These are phyloP conservation scores for Eumeta japonica DNA, from an alignment of 1,140 invertebrate species.

Conservation along the genomic window DNA sequence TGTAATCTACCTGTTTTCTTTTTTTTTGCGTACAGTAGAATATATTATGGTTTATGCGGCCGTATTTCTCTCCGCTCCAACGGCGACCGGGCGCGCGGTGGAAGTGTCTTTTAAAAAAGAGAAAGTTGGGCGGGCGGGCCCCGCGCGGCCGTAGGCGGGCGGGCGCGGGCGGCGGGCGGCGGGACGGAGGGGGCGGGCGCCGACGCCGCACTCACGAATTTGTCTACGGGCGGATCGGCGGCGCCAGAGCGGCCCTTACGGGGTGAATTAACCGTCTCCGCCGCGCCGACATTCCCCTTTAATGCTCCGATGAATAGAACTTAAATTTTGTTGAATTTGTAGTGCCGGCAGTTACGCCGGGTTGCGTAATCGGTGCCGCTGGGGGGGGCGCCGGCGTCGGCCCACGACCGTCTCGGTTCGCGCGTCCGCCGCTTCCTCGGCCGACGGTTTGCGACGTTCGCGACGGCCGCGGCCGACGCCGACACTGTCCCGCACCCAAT, in stretches of 20 bases:
- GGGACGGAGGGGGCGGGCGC: conserved; percentile 25
- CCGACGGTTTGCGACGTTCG: too few species aligned
- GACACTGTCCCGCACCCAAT: too few species aligned
- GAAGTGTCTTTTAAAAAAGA: conserved; percentile 21
- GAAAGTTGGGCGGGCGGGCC: conserved; percentile 20
- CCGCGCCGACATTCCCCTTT: conserved; percentile 35
- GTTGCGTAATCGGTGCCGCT: conserved; percentile 44
- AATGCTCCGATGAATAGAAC: conserved; percentile 36
- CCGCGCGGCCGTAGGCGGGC: conserved; percentile 47
- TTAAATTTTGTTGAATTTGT: conserved; percentile 56
- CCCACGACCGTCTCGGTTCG: too few species aligned
- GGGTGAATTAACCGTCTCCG: conserved; percentile 53
- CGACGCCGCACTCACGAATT: conserved; percentile 45
- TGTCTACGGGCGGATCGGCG: conserved; percentile 47
- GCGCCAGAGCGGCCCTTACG: conserved; percentile 52
- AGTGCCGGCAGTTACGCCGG: conserved; percentile 32
- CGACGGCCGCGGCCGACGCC: too few species aligned
- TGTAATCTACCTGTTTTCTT: conserved; percentile 41
- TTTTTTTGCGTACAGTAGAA: conserved; percentile 15
- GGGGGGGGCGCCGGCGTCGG: too few species aligned
- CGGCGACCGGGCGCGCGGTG: conserved; percentile 27
- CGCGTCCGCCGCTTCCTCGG: too few species aligned
- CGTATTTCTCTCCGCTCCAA: conserved; percentile 29
- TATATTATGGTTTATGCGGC: conserved; percentile 27
- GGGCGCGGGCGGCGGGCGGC: conserved; percentile 49